These are phyloP conservation scores for Steinernema carpocapsae DNA, from an alignment of 2,888 invertebrate species.

Conservation along the genomic window DNA sequence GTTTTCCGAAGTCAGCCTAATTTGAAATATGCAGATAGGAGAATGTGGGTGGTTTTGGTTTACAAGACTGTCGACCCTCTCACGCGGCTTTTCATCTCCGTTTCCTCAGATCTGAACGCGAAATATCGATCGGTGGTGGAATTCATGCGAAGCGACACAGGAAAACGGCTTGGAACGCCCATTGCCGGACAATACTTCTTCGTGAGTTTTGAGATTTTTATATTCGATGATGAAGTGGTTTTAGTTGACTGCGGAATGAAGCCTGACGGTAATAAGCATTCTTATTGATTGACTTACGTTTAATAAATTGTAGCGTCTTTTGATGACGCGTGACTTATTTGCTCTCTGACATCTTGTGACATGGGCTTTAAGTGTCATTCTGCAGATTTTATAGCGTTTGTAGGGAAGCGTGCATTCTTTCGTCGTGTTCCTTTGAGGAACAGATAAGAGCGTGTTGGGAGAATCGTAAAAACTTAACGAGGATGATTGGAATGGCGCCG, in stretches of 20 bases:
- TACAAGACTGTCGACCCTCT: slow-evolving; percentile 58
- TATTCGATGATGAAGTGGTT: slow-evolving; percentile 35
- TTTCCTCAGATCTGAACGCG: slow-evolving; percentile 54
- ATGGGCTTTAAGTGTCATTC: too few species aligned
- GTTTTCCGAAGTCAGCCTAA: neutral
- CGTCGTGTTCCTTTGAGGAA: too few species aligned
- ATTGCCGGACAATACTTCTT: slow-evolving; percentile 57
- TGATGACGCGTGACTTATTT: neutral
- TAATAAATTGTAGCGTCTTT: neutral
- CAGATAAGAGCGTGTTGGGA: too few species aligned
- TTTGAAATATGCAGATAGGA: slow-evolving; percentile 44
- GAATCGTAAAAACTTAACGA: too few species aligned
- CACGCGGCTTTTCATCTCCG: slow-evolving; percentile 53
- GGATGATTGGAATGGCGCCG: too few species aligned
- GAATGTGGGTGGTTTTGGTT: slow-evolving; percentile 57
- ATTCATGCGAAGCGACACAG: slow-evolving; percentile 55
- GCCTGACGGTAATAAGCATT: too few species aligned
- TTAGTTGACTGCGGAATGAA: slow-evolving; percentile 53
- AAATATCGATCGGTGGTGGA: slow-evolving; percentile 50
- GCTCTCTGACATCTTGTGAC: neutral
- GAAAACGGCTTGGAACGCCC: slow-evolving; percentile 57
- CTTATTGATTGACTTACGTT: too few species aligned
- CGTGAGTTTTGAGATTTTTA: slow-evolving; percentile 42
- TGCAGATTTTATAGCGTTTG: too few species aligned
- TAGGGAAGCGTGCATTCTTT: too few species aligned